phyloP scores from a whole-genome alignment of 2,888 invertebrate genomes.

The Endomychus coccineus region DNA sequence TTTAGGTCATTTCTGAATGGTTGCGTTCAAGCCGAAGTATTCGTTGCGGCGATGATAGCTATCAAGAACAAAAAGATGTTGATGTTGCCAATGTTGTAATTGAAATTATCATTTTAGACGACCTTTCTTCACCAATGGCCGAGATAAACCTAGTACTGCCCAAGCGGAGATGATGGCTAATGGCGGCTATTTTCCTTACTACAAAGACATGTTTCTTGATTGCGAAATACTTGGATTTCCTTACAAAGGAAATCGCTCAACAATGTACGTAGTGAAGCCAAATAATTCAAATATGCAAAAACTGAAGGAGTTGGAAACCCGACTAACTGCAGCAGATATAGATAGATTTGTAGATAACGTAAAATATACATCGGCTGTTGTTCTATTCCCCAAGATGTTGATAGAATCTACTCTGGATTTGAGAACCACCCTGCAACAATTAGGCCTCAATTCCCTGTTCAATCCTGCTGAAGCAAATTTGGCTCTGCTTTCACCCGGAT shows the following conservation, averaged over 20 bases:
- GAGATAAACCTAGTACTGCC: slow-evolving; percentile 38
- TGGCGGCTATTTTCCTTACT: slow-evolving; percentile 53
- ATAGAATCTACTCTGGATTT: slow-evolving; percentile 54
- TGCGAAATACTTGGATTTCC: slow-evolving; percentile 62
- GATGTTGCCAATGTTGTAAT: too few species aligned
- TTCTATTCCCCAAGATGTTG: slow-evolving; percentile 66
- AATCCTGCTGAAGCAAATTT: slow-evolving; percentile 55
- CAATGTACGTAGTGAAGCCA: slow-evolving; percentile 63
- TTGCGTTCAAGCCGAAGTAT: too few species aligned
- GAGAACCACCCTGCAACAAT: slow-evolving; percentile 46
- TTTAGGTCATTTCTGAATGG: too few species aligned
- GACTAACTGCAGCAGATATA: slow-evolving; percentile 46
- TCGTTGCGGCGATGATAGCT: too few species aligned
- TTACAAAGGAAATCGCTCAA: slow-evolving; percentile 58
- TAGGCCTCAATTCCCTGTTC: slow-evolving; percentile 62
- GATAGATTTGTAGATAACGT: slow-evolving; percentile 47
- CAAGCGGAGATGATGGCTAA: slow-evolving; percentile 61
- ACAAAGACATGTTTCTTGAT: slow-evolving; percentile 46
- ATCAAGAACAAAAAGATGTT: too few species aligned
- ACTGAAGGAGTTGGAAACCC: slow-evolving; percentile 46
- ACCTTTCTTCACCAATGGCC: slow-evolving; percentile 50
- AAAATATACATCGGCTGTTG: slow-evolving; percentile 45
- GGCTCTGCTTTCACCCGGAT: slow-evolving; percentile 53
- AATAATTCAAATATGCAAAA: slow-evolving; percentile 43
- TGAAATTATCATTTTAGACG: too few species aligned